Evolutionary conservation across 2,888 invertebrate species (phyloP).

Genomic region (Heliconius aoede): DNA sequence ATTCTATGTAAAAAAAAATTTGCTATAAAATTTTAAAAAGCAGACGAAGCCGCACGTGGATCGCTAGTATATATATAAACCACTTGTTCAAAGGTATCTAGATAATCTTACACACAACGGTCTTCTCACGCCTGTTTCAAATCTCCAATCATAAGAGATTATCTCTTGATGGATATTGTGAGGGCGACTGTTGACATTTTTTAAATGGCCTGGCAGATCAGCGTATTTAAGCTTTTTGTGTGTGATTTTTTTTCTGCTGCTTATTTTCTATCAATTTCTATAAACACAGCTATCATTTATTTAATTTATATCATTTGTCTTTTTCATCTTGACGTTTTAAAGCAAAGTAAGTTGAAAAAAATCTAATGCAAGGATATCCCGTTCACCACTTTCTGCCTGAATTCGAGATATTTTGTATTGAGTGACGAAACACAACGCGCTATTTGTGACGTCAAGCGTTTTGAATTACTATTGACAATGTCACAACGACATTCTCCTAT

Average conservation of each 20-base stretch:
- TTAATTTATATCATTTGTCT: no score
- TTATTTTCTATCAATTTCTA: not conserved
- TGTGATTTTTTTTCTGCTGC: not conserved
- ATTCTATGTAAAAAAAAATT: no score
- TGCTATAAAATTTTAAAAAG: no score
- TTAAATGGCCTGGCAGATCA: constrained; percentile 1
- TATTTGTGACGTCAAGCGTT: no score
- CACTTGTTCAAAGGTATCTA: constrained; percentile 7
- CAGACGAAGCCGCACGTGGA: not conserved
- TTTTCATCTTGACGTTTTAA: no score
- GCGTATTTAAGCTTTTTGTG: not conserved
- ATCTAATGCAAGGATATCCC: no score
- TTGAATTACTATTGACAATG: no score
- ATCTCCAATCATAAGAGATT: constrained; percentile 45
- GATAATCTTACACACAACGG: constrained; percentile 30
- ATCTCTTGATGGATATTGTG: constrained; percentile 31
- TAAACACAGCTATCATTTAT: not conserved
- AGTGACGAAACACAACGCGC: no score
- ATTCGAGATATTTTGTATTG: no score
- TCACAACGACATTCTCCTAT: no score
- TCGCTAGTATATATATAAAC: not conserved
- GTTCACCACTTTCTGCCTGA: no score
- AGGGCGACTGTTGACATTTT: constrained; percentile 18
- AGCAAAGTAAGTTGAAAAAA: no score
- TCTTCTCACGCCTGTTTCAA: constrained; percentile 26